A percentile compares a stretch with the other conserved stretches of the same genome.
These are phyloP conservation scores for Poecilus cupreus DNA, from an alignment of 2,888 invertebrate species.

Conservation along the genomic window DNA sequence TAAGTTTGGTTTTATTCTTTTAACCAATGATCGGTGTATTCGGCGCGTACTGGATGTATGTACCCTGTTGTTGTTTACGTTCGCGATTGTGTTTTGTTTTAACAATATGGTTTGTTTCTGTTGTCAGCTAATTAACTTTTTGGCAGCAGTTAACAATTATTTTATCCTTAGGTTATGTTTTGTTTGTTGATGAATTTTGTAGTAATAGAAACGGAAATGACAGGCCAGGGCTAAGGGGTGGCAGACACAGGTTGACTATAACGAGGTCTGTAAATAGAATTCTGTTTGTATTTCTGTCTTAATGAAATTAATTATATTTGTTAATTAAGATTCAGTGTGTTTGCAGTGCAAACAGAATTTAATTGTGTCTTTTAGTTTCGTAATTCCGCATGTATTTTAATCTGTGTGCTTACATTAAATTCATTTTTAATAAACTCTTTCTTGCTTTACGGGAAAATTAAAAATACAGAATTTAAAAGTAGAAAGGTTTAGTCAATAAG, in stretches of 20 bases:
- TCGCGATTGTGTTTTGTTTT: conserved; percentile 14
- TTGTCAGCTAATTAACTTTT: conserved; percentile 42
- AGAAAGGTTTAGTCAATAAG: no score
- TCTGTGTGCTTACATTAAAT: no score
- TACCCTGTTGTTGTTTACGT: conserved; percentile 4
- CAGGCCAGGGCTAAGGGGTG: not conserved
- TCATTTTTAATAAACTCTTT: no score
- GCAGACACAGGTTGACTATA: not conserved
- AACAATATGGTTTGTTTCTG: conserved; percentile 10
- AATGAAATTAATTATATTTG: conserved; percentile 19
- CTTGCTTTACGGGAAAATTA: no score
- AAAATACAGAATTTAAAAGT: no score
- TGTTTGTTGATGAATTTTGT: conserved; percentile 10
- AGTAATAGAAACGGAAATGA: not conserved
- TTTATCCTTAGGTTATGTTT: not conserved
- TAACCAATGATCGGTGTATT: no score
- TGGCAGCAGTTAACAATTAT: conserved; percentile 15
- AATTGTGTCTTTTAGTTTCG: not conserved
- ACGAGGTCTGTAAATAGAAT: not conserved
- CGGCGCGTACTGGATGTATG: no score
- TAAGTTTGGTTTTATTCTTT: no score
- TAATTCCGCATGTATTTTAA: not conserved
- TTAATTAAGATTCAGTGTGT: not conserved
- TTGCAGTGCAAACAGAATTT: not conserved
- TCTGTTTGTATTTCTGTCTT: not conserved